Percentiles rank a stretch among this genome's conserved stretches.
Conservation (phyloP, 2,888 invertebrate genomes). For the Campaea margaritaria region DNA sequence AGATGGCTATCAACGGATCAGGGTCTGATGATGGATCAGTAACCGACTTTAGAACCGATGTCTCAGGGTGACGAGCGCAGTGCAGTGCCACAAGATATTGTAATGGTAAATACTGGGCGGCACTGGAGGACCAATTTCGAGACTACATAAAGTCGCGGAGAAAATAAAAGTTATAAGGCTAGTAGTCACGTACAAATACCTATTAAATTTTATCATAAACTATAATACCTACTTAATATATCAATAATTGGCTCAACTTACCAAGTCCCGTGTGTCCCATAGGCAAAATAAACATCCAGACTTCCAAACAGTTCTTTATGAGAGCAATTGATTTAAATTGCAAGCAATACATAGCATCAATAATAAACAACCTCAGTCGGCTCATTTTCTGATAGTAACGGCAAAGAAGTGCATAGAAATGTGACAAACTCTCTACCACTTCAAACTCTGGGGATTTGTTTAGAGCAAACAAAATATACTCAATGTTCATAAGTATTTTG, state of each 20-base stretch:
- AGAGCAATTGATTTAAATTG: slow-evolving; percentile 70
- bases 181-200: no score
- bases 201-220: no score
- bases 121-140: no score
- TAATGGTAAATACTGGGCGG: no score
- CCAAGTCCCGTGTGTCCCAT: slow-evolving; percentile 69
- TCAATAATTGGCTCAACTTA: slow-evolving; percentile 48
- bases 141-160: no score
- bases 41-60: no score
- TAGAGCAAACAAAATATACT: slow-evolving; percentile 69
- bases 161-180: no score
- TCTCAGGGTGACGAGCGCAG: no score
- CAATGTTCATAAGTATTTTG: slow-evolving; percentile 61
- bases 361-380: slow-evolving; percentile 67
- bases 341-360: slow-evolving; percentile 80
- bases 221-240: no score
- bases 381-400: slow-evolving; percentile 63
- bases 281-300: slow-evolving; percentile 74
- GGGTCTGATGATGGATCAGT: no score
- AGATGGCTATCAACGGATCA: no score
- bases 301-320: slow-evolving; percentile 72
- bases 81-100: no score
- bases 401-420: slow-evolving; percentile 76
- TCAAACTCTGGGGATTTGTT: slow-evolving; percentile 66
- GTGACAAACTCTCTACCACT: slow-evolving; percentile 70